Evolutionary conservation across 2,797 vertebrate genomes (phyloP).

Genomic region (Aeoliscus strigatus): DNA sequence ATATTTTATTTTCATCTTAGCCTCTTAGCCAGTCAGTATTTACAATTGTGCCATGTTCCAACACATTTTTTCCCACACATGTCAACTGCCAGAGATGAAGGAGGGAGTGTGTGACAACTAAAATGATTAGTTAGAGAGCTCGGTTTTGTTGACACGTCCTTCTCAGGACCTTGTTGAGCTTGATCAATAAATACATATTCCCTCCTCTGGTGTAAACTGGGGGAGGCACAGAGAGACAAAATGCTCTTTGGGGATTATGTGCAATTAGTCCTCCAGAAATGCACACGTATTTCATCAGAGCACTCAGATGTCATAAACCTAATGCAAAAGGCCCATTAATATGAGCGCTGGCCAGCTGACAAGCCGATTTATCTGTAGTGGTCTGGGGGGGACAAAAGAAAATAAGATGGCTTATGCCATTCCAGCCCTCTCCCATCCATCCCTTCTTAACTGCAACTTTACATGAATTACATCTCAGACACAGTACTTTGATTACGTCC

Average conservation of each 20-base stretch:
- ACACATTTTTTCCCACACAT: conserved; percentile 6
- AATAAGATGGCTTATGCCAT: conserved; percentile 34
- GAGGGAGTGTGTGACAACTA: conserved; percentile 29
- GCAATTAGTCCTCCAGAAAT: conserved; percentile 53
- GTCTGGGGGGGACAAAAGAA: conserved; percentile 13
- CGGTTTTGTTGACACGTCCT: conserved; percentile 32
- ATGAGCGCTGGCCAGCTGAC: conserved; percentile 30
- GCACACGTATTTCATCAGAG: conserved; percentile 43
- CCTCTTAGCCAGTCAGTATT: no score
- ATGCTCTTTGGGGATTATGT: conserved; percentile 31
- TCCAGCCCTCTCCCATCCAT: no score
- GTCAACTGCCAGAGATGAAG: conserved; percentile 40
- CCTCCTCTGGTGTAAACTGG: conserved; percentile 25
- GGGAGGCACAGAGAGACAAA: conserved; percentile 22
- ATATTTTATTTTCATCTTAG: no score
- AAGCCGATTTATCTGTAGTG: conserved; percentile 53
- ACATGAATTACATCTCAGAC: conserved; percentile 46
- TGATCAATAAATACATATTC: conserved; percentile 40
- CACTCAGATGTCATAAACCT: conserved; percentile 58
- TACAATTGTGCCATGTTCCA: no score
- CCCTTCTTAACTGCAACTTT: conserved; percentile 42
- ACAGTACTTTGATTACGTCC: conserved; percentile 42
- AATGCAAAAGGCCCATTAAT: conserved; percentile 57
- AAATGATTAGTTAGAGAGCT: conserved; percentile 34
- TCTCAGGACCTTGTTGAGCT: conserved; percentile 44